phyloP scores from a whole-genome alignment of 23 tunicate species.

The Styela clava region DNA sequence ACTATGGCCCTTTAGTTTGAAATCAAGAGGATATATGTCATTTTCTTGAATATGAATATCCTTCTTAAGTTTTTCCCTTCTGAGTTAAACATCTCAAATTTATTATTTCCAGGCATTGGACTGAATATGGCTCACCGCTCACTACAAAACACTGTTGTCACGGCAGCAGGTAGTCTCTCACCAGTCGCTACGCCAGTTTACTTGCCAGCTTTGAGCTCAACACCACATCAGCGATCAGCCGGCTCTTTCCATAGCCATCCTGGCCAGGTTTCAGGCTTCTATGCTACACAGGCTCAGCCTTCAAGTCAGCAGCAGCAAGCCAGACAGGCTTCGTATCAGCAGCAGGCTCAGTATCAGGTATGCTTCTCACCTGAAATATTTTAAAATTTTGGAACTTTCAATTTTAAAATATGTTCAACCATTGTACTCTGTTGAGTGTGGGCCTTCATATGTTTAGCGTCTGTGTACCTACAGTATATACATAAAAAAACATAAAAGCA shows the following conservation, averaged over 20 bases:
- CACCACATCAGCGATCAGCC: slow-evolving; percentile 49
- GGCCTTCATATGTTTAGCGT: no score
- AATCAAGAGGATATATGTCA: no score
- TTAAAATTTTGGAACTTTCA: no score
- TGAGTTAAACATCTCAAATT: no score
- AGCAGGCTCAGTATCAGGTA: slow-evolving; percentile 18
- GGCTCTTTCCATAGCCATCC: slow-evolving; percentile 55
- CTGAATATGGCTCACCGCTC: slow-evolving; percentile 14
- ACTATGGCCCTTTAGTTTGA: no score
- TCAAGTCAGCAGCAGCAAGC: slow-evolving; percentile 29
- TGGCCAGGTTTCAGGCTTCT: slow-evolving; percentile 52
- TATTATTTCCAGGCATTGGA: neutral
- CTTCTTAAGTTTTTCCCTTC: no score
- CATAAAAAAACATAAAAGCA: no score
- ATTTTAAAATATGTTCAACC: no score
- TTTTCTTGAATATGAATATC: no score
- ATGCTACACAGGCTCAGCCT: slow-evolving; percentile 39
- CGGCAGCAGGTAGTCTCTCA: slow-evolving; percentile 27
- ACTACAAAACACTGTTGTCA: neutral
- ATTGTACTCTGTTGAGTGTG: no score
- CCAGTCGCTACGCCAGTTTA: slow-evolving; percentile 31
- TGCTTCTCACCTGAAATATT: neutral
- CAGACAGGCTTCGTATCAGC: slow-evolving; percentile 63
- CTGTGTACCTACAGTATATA: no score
- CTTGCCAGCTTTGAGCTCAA: slow-evolving; percentile 31